phyloP scores from a whole-genome alignment of 2,113 vertebrate species.

The Mesitornis unicolor region DNA sequence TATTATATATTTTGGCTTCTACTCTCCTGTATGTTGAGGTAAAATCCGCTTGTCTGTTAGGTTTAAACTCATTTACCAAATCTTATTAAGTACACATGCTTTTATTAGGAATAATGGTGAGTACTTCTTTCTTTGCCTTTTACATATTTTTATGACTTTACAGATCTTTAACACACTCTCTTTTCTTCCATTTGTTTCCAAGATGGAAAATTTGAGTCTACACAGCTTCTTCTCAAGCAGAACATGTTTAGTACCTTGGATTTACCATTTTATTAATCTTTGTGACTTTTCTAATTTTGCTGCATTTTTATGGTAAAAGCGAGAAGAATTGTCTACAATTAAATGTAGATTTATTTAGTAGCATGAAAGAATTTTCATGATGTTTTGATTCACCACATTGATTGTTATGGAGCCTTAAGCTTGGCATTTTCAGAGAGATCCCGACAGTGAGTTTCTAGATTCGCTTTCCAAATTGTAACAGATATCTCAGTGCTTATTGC shows the following conservation, averaged over 20 bases:
- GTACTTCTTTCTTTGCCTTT: not conserved
- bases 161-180: not conserved
- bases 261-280: not conserved
- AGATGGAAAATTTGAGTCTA: not conserved
- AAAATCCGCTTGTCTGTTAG: not conserved
- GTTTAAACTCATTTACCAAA: not conserved
- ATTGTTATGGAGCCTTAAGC: not conserved
- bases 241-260: not conserved
- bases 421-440: not conserved
- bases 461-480: not conserved
- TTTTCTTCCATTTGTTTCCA: not conserved
- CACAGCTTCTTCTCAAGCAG: not conserved
- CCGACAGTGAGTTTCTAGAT: not conserved
- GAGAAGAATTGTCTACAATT: not conserved
- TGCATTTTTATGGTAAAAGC: not conserved
- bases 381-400: not conserved
- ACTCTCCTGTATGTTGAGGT: not conserved
- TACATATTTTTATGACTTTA: not conserved
- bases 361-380: not conserved
- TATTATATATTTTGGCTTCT: not conserved
- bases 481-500: not conserved
- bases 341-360: not conserved
- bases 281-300: not conserved
- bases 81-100: not conserved
- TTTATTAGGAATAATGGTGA: not conserved